A percentile compares a stretch with the other conserved stretches of the same genome.
These are phyloP conservation scores for Syrmaticus mikado DNA, from an alignment of 2,113 vertebrate species.

Conservation along the genomic window DNA sequence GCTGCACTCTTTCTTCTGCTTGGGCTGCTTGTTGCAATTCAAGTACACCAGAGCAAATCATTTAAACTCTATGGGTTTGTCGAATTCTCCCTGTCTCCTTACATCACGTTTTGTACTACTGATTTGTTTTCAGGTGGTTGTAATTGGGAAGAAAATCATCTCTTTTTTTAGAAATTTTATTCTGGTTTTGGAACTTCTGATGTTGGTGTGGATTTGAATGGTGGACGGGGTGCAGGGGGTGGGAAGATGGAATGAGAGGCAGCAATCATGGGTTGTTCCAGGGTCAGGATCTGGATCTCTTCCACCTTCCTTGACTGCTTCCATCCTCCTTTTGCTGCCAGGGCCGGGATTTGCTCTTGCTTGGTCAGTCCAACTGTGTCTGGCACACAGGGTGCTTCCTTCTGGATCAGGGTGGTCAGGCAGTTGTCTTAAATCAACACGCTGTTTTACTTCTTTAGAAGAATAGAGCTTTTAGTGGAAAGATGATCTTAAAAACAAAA, in stretches of 20 bases:
- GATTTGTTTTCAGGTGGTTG: not conserved
- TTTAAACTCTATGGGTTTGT: not conserved
- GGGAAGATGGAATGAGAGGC: not conserved
- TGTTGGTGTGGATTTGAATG: not conserved
- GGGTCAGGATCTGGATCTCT: not conserved
- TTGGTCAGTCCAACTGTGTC: not conserved
- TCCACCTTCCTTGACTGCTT: not conserved
- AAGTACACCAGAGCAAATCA: not conserved
- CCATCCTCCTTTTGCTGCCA: not conserved
- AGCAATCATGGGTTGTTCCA: not conserved
- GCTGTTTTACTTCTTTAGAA: not conserved
- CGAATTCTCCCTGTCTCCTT: not conserved
- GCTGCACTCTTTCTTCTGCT: conserved; percentile 22
- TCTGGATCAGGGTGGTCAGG: not conserved
- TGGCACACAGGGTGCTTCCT: not conserved
- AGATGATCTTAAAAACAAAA: not conserved
- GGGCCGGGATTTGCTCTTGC: not conserved
- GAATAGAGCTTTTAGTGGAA: not conserved
- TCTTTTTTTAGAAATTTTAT: not conserved
- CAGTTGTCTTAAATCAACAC: not conserved
- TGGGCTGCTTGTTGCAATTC: conserved; percentile 3
- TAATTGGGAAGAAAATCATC: not conserved
- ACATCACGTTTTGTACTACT: not conserved
- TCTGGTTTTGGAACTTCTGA: not conserved
- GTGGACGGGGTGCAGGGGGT: not conserved